These are phyloP conservation scores for Mylabris phalerata DNA, from an alignment of 1,140 invertebrate genomes.

Conservation along the genomic window DNA sequence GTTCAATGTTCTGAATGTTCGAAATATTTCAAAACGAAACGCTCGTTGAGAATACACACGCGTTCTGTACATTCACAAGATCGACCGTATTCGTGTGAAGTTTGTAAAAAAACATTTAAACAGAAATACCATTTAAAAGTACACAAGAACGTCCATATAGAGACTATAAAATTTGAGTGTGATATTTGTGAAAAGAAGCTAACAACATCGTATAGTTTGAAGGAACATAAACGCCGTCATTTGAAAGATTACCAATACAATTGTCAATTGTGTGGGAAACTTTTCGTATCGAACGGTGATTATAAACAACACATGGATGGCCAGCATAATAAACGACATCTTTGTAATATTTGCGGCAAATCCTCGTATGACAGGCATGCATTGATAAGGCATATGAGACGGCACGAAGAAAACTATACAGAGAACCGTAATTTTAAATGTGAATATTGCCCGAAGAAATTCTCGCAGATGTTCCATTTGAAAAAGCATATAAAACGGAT, in stretches of 20 bases:
- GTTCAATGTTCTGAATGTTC: too few relatives aligned
- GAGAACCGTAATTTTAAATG: slow-evolving; percentile 40
- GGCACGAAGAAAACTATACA: slow-evolving; percentile 24
- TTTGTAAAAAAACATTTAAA: too few relatives aligned
- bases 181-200: too few relatives aligned
- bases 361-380: slow-evolving; percentile 30
- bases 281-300: slow-evolving; percentile 33
- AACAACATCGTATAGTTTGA: too few relatives aligned
- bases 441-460: slow-evolving; percentile 16
- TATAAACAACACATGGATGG: slow-evolving; percentile 32
- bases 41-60: too few relatives aligned
- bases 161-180: too few relatives aligned
- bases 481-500: slow-evolving; percentile 14
- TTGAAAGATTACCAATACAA: slow-evolving; percentile 2
- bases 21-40: too few relatives aligned
- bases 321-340: slow-evolving; percentile 17
- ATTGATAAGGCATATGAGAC: slow-evolving; percentile 26
- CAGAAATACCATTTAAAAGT: too few relatives aligned
- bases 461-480: slow-evolving; percentile 11
- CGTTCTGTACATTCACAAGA: too few relatives aligned
- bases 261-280: slow-evolving; percentile 30
- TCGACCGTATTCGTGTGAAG: too few relatives aligned
- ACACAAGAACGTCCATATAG: too few relatives aligned
- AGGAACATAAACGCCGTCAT: too few relatives aligned
- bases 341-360: slow-evolving; percentile 33